Percentiles rank a stretch among this genome's conserved stretches.
Evolutionary conservation across 2,113 vertebrate species (phyloP).

Genomic region (Spermophilus dauricus): DNA sequence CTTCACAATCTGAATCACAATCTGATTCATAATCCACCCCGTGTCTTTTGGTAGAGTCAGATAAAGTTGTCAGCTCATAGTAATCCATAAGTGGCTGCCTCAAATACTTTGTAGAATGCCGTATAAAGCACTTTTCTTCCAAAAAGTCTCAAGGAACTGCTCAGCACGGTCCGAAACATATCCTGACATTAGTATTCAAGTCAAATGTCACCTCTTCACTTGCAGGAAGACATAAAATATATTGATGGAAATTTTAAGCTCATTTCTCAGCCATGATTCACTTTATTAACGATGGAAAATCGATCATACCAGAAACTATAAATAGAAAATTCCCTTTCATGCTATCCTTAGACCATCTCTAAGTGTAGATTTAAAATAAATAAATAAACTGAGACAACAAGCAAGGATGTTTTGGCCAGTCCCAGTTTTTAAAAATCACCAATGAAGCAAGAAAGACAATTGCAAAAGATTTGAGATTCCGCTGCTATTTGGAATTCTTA

Average conservation of each 20-base stretch:
- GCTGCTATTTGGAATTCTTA: slow-evolving; percentile 27
- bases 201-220: background rate
- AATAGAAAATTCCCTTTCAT: background rate
- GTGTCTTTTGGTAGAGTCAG: background rate
- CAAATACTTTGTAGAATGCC: slow-evolving; percentile 22
- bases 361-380: slow-evolving; percentile 36
- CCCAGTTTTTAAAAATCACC: slow-evolving; percentile 15
- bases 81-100: slow-evolving; percentile 41
- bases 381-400: background rate
- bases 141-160: slow-evolving; percentile 18
- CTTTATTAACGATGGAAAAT: slow-evolving; percentile 43
- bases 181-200: slow-evolving; percentile 52
- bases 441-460: slow-evolving; percentile 9
- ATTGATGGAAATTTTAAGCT: background rate
- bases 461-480: background rate
- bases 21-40: slow-evolving; percentile 31
- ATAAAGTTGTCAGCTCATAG: slow-evolving; percentile 45
- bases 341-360: slow-evolving; percentile 21
- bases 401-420: background rate
- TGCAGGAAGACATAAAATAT: slow-evolving; percentile 16
- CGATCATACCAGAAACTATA: slow-evolving; percentile 41
- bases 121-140: slow-evolving; percentile 41
- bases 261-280: background rate
- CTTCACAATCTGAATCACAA: background rate
- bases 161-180: slow-evolving; percentile 58